These are phyloP conservation scores for Glaucidium brasilianum DNA, from an alignment of 2,113 vertebrate genomes.

Conservation along the genomic window DNA sequence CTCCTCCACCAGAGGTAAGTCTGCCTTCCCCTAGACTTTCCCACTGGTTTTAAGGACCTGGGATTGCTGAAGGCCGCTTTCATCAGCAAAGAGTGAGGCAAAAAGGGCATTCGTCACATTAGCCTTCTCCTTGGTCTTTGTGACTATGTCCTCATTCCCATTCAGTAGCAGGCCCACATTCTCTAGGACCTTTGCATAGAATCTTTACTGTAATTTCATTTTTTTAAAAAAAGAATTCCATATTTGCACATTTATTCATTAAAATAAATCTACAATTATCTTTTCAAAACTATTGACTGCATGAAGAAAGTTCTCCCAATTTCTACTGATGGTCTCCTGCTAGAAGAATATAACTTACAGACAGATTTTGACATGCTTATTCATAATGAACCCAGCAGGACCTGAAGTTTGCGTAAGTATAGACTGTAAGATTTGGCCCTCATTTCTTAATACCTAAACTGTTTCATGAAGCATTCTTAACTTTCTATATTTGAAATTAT, in stretches of 20 bases:
- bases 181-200: not conserved
- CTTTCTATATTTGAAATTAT: not conserved
- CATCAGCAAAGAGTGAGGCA: not conserved
- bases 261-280: not conserved
- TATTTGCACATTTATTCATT: not conserved
- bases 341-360: not conserved
- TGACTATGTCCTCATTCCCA: not conserved
- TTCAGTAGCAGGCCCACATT: not conserved
- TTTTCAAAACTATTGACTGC: not conserved
- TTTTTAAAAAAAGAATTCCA: not conserved
- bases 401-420: not conserved
- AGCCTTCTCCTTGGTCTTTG: not conserved
- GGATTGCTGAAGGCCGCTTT: not conserved
- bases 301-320: not conserved
- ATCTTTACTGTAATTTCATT: not conserved
- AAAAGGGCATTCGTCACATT: not conserved
- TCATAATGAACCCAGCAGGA: not conserved
- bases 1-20: not conserved
- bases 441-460: not conserved
- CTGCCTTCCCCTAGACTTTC: not conserved
- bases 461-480: not conserved
- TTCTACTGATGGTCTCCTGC: not conserved
- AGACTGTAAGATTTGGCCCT: not conserved
- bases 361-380: not conserved
- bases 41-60: not conserved